Conservation (phyloP, 30 jellyfish, hydroid and myxozoan genomes). For the Rhopilema esculentum region DNA sequence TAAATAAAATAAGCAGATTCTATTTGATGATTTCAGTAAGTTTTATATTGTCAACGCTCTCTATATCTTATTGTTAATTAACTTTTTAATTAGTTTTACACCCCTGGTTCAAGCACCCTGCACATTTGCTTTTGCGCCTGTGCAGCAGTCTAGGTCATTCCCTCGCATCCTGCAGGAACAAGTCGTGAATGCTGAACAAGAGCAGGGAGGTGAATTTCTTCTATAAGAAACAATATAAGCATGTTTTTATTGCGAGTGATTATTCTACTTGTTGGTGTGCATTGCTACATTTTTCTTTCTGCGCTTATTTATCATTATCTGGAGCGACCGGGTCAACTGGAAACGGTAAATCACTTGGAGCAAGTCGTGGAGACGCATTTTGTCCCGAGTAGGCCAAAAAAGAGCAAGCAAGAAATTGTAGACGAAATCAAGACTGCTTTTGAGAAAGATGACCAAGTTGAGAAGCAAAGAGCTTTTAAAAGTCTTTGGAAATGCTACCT, state of each 20-base stretch:
- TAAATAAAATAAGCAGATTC: too few relatives aligned
- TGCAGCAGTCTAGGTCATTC: too few relatives aligned
- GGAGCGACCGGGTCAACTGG: slow-evolving; percentile 32
- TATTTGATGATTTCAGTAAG: too few relatives aligned
- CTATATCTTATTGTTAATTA: too few relatives aligned
- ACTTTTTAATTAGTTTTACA: too few relatives aligned
- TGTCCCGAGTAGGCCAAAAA: slow-evolving; percentile 31
- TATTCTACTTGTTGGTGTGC: slow-evolving; percentile 46
- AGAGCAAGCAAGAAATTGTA: slow-evolving; percentile 28
- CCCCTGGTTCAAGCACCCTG: too few relatives aligned
- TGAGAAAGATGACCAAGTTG: slow-evolving; percentile 11
- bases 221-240: not conserved
- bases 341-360: not conserved
- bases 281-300: slow-evolving; percentile 42
- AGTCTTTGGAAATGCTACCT: slow-evolving; percentile 64
- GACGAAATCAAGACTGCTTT: slow-evolving; percentile 37
- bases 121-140: not conserved
- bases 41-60: too few relatives aligned
- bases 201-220: not conserved
- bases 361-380: slow-evolving; percentile 25
- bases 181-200: not conserved
- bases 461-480: slow-evolving; percentile 13
- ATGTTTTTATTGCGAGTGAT: slow-evolving; percentile 20
- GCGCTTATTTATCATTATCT: slow-evolving; percentile 50
- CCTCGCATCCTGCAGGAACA: too few relatives aligned